A percentile compares a stretch with the other conserved stretches of the same genome.
Conservation (phyloP, 2,888 invertebrate species). For the Lamellibrachia satsuma region DNA sequence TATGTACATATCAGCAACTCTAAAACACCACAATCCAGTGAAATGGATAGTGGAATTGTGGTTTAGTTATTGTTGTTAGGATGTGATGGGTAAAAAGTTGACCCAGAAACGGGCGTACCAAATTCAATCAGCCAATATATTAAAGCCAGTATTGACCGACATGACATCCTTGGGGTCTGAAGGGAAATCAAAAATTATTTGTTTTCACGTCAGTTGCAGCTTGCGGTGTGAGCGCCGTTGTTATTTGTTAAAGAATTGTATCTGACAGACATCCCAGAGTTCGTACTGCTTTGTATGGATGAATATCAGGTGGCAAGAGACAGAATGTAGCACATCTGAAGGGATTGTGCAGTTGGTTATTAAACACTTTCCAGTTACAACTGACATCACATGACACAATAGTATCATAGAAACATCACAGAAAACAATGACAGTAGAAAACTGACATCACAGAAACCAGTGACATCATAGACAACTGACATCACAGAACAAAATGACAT, state of each 20-base stretch:
- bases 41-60: constrained; percentile 9
- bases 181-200: not conserved
- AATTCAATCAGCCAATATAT: not conserved
- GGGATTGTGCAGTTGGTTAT: not conserved
- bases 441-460: not conserved
- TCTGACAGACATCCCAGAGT: not conserved
- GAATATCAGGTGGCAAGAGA: not conserved
- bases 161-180: not conserved
- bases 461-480: not conserved
- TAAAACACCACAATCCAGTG: not conserved
- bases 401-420: not conserved
- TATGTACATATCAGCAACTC: not conserved
- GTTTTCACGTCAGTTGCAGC: not conserved
- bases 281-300: not conserved
- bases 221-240: not conserved
- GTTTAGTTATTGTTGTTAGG: not conserved
- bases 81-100: not conserved
- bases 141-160: not conserved
- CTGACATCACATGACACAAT: too few species aligned
- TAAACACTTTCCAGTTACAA: too few species aligned
- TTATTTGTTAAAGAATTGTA: not conserved
- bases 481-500: not conserved
- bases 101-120: not conserved
- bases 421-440: not conserved
- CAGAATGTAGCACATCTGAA: not conserved